phyloP scores from a whole-genome alignment of 2,797 vertebrate genomes.

The Stomatorhinus walkeri region DNA sequence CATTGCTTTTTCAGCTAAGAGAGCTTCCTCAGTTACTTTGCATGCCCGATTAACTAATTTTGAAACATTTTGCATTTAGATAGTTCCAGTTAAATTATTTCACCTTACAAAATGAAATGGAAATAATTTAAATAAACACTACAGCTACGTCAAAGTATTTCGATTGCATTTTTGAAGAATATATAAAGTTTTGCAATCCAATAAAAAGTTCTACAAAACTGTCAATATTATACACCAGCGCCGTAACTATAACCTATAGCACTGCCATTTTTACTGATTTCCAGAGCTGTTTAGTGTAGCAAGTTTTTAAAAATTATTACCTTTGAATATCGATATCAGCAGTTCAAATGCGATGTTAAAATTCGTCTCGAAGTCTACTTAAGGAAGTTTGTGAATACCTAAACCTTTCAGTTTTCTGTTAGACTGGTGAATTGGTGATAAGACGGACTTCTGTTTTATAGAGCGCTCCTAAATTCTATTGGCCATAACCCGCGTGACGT shows the following conservation, averaged over 20 bases:
- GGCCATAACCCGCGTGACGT: constrained; percentile 53
- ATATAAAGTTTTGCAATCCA: background rate
- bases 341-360: background rate
- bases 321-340: constrained; percentile 3
- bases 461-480: constrained; percentile 49
- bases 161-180: background rate
- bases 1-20: background rate
- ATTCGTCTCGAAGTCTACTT: background rate
- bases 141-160: background rate
- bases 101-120: background rate
- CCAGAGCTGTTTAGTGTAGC: background rate
- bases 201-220: background rate
- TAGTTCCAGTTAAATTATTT: background rate
- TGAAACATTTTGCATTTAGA: background rate
- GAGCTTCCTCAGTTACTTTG: background rate
- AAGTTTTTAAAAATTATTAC: background rate
- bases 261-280: background rate
- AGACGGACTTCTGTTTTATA: constrained; percentile 59
- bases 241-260: background rate
- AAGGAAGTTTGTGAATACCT: background rate
- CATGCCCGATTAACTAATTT: background rate
- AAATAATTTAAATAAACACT: background rate
- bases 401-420: constrained; percentile 7
- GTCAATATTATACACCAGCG: background rate
- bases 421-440: constrained; percentile 37